Evolutionary conservation across 2,113 vertebrate genomes (phyloP), one percentile per base, ranked within the genome.

Genomic region (Microcebus jonahi): DNA sequence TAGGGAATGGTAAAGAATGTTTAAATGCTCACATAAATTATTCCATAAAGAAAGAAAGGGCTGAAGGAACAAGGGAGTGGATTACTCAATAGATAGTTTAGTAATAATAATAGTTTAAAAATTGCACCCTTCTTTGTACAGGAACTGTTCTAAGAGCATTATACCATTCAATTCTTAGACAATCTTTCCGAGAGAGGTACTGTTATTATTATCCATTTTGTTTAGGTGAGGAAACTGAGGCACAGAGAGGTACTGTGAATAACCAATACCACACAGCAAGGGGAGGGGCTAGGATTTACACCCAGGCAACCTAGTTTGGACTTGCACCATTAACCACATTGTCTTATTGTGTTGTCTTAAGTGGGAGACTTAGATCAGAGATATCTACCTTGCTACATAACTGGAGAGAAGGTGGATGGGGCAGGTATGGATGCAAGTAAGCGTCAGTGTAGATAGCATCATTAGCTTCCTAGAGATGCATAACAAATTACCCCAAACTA

Each of bases 291-390:
- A 8, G 34, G 36, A 48, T 27, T 84, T 34, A 15, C 23, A 25
- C 7, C 18, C 0, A 5, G 23, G n/a, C 17, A 59, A 6, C 73
- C 27, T 73, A n/a, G 3, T 8, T 18, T 55, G 68, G 65, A 55
- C 12, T 55, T 25, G 1, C 1, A 18, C 1, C 5, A 0, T 39
- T 83, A 57, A 39, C 14, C n/a, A 34, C 31, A 63, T 11, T 55
- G 27, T 18, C 42, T 2, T 59, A 27, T 20, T 76, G 2, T 70
- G 50, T 8, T 21, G 39, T 34, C 53, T 55, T 55, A 55, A 13
- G 21, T 8, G 83, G 45, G 39, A 77, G 36, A 59, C 1, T 5
- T 34, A 50, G 42, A 25, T n/a, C 23, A 53, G 67, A 73, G 29
- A 5, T 5, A 4, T 18, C 59, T 29, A 12, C 9, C n/a, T 45